phyloP scores from a whole-genome alignment of 1,140 invertebrate species.

The Stegodyphus dumicola region DNA sequence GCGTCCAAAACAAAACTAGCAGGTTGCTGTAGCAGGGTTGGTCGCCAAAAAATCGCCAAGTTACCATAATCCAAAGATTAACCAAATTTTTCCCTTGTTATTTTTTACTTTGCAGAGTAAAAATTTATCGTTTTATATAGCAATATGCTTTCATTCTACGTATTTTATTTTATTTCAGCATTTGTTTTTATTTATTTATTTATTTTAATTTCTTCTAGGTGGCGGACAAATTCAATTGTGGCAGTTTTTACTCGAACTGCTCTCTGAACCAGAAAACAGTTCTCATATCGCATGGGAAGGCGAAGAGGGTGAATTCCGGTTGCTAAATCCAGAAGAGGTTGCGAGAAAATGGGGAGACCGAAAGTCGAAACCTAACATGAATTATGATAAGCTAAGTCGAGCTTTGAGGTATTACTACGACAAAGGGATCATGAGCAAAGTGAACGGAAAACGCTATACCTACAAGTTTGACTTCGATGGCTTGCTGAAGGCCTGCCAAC shows the following conservation, averaged over 20 bases:
- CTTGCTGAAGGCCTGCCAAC: conserved; percentile 64
- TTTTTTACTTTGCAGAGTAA: neutral
- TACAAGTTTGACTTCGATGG: conserved; percentile 70
- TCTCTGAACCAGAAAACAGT: conserved; percentile 88
- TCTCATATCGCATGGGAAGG: conserved; percentile 96
- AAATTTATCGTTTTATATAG: neutral
- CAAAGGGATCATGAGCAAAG: conserved; percentile 85
- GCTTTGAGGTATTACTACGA: conserved; percentile 91
- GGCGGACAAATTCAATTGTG: conserved; percentile 96
- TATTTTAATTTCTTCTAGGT: conserved; percentile 9
- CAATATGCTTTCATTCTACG: neutral
- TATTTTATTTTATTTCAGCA: neutral
- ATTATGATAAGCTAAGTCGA: conserved; percentile 91
- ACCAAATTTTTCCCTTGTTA: neutral
- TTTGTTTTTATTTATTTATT: neutral
- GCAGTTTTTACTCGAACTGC: conserved; percentile 97
- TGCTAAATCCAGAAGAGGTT: conserved; percentile 97
- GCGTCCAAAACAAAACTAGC: too few relatives aligned
- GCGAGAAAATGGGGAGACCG: conserved; percentile 90
- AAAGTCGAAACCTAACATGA: conserved; percentile 80
- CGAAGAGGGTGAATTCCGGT: conserved; percentile 95
- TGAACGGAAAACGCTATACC: conserved; percentile 71
- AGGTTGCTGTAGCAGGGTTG: too few relatives aligned
- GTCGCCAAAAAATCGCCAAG: too few relatives aligned
- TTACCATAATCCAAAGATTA: too few relatives aligned